Evolutionary conservation across 2,113 vertebrate species (phyloP).

Genomic region (Microcebus murinus): DNA sequence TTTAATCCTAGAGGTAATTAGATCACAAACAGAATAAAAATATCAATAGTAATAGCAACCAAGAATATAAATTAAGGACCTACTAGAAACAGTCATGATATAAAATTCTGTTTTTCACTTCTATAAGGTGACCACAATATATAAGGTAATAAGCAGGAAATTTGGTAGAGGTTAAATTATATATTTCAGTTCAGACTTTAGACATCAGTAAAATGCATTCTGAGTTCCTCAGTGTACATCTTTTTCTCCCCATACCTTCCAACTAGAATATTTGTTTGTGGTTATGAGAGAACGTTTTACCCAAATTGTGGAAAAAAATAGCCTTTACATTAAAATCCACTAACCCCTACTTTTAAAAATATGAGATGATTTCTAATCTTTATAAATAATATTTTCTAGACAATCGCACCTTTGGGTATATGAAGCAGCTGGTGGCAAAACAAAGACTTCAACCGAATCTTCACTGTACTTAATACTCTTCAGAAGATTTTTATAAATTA

Average conservation of each 20-base stretch:
- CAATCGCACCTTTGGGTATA: background rate
- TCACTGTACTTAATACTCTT: slow-evolving; percentile 21
- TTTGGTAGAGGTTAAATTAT: background rate
- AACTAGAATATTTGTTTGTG: slow-evolving; percentile 10
- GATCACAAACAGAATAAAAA: slow-evolving; percentile 19
- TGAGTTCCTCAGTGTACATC: background rate
- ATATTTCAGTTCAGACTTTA: slow-evolving; percentile 31
- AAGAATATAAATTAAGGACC: background rate
- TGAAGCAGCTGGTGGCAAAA: background rate
- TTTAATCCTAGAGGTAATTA: background rate
- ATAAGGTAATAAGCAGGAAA: background rate
- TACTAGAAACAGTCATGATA: background rate
- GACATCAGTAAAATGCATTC: background rate
- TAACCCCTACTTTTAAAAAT: slow-evolving; percentile 48
- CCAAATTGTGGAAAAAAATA: background rate
- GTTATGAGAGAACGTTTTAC: slow-evolving; percentile 35
- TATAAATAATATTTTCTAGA: slow-evolving; percentile 43
- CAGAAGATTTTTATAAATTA: slow-evolving; percentile 10
- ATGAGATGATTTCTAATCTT: slow-evolving; percentile 47
- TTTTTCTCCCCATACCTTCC: background rate
- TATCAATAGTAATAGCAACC: background rate
- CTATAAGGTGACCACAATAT: background rate
- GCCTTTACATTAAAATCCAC: slow-evolving; percentile 62
- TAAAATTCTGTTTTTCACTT: background rate
- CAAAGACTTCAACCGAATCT: background rate